phyloP scores from a whole-genome alignment of 2,797 vertebrate species.

The Ataeniobius toweri region DNA sequence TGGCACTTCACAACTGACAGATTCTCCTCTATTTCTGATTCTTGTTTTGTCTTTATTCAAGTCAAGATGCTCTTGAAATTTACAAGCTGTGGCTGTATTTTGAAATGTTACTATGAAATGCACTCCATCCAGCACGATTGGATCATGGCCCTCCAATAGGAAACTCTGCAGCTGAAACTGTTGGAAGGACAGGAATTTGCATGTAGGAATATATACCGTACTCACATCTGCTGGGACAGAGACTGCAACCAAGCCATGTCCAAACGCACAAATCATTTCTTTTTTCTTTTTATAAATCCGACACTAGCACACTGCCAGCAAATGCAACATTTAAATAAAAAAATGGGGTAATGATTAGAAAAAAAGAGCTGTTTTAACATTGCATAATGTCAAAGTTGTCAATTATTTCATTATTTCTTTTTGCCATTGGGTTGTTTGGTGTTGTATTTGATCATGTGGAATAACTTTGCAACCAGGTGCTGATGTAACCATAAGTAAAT shows the following conservation, averaged over 20 bases:
- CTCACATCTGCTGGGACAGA: slow-evolving; percentile 18
- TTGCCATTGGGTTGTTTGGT: not conserved
- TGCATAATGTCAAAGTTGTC: not conserved
- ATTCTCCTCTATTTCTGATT: slow-evolving; percentile 13
- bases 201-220: slow-evolving; percentile 34
- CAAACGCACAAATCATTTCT: slow-evolving; percentile 16
- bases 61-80: slow-evolving; percentile 62
- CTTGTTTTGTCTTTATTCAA: slow-evolving; percentile 33
- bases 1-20: slow-evolving; percentile 20
- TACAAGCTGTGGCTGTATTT: slow-evolving; percentile 69
- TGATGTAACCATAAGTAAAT: slow-evolving; percentile 17
- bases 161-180: slow-evolving; percentile 54
- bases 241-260: slow-evolving; percentile 14
- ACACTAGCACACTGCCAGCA: slow-evolving; percentile 13
- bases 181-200: slow-evolving; percentile 8
- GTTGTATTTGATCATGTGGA: slow-evolving; percentile 51
- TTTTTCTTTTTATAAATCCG: not conserved
- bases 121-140: slow-evolving; percentile 44
- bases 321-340: not conserved
- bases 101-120: slow-evolving; percentile 62
- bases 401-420: not conserved
- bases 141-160: slow-evolving; percentile 35
- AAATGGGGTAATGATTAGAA: no score
- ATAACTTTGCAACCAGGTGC: slow-evolving; percentile 39
- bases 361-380: not conserved